Conservation (phyloP, 2,113 vertebrate genomes). For the Zingel zingel region DNA sequence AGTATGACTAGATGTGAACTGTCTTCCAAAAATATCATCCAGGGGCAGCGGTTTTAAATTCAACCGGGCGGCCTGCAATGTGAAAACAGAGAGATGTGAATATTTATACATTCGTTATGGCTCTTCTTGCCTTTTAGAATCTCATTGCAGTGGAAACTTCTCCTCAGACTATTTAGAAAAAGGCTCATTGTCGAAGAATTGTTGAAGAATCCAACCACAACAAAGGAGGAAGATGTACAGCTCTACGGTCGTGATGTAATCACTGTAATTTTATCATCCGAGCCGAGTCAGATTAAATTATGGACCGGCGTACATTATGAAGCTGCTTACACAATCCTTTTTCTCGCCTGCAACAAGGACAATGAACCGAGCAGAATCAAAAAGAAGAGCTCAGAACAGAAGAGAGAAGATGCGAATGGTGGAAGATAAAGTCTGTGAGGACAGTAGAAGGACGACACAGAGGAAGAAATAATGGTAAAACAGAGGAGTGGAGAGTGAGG, state of each 20-base stretch:
- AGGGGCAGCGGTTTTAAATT: neutral
- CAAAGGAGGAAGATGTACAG: slow-evolving; percentile 16
- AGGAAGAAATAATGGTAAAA: neutral
- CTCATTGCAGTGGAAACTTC: neutral
- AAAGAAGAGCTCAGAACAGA: neutral
- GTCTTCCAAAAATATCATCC: slow-evolving; percentile 1
- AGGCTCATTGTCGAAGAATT: neutral
- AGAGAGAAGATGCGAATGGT: neutral
- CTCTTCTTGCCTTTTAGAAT: neutral
- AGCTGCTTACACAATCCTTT: slow-evolving; percentile 21
- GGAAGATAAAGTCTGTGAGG: neutral
- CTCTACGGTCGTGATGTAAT: slow-evolving; percentile 42
- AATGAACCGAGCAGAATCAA: neutral
- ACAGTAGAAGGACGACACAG: neutral
- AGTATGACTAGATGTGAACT: neutral
- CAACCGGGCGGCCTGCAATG: too few species aligned
- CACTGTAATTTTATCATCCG: slow-evolving; percentile 55
- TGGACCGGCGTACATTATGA: slow-evolving; percentile 9
- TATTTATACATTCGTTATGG: too few species aligned
- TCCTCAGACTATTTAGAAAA: slow-evolving; percentile 8
- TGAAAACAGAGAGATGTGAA: neutral
- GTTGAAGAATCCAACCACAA: slow-evolving; percentile 10
- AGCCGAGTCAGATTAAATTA: slow-evolving; percentile 47
- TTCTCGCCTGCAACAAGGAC: neutral
- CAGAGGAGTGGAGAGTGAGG: neutral